Conservation (phyloP, 2,888 invertebrate species). For the Auanema sp. region DNA sequence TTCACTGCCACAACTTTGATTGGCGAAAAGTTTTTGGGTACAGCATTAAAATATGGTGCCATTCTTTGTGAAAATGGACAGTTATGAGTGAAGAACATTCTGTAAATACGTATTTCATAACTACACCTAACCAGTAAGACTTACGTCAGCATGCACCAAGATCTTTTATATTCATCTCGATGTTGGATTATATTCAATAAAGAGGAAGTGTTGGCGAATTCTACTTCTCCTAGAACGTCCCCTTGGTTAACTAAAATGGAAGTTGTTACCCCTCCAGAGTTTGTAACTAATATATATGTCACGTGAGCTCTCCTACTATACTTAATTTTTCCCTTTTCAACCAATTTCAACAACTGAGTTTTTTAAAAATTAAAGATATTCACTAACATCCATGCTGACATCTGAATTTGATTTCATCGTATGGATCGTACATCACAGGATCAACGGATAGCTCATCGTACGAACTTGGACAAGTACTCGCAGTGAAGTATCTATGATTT, state of each 20-base stretch:
- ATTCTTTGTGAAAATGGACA: slow-evolving; percentile 88
- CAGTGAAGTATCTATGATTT: slow-evolving; percentile 4
- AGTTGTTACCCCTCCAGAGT: too few relatives aligned
- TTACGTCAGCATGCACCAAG: slow-evolving; percentile 33
- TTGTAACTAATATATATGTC: too few relatives aligned
- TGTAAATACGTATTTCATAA: too few relatives aligned
- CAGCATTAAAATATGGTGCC: slow-evolving; percentile 85
- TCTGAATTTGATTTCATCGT: slow-evolving; percentile 5
- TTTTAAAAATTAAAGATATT: too few relatives aligned
- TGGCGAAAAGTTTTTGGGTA: slow-evolving; percentile 83
- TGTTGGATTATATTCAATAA: slow-evolving; percentile 23
- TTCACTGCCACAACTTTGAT: slow-evolving; percentile 82
- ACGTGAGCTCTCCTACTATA: too few relatives aligned
- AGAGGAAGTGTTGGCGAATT: slow-evolving; percentile 13
- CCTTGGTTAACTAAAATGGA: too few relatives aligned
- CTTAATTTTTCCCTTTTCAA: too few relatives aligned
- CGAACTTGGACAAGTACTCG: slow-evolving; percentile 4
- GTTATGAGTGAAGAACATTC: slow-evolving; percentile 79
- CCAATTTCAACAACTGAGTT: too few relatives aligned
- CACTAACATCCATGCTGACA: slow-evolving; percentile 12
- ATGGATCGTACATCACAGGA: slow-evolving; percentile 9
- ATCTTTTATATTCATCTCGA: slow-evolving; percentile 17
- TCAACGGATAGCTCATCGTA: slow-evolving; percentile 6
- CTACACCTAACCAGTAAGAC: neutral
- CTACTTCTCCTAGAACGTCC: too few relatives aligned